Conservation (phyloP, 2,888 invertebrate genomes). For the Pogonocherus hispidulus region DNA sequence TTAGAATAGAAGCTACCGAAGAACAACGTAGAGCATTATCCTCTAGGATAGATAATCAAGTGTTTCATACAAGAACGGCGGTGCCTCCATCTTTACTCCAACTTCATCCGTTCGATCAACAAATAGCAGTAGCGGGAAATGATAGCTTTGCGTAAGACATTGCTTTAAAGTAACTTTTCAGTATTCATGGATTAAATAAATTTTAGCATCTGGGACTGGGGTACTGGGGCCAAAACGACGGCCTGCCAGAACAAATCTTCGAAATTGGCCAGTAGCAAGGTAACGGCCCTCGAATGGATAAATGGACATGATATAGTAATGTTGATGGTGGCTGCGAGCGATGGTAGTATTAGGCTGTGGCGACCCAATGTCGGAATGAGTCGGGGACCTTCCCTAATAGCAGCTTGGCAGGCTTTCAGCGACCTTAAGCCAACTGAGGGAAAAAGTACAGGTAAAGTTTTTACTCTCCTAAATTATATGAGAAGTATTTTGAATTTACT, state of each 20-base stretch:
- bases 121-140: constrained; percentile 88
- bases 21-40: constrained; percentile 74
- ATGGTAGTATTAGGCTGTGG: constrained; percentile 84
- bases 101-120: constrained; percentile 93
- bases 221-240: constrained; percentile 79
- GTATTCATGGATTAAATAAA: neutral
- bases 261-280: constrained; percentile 71
- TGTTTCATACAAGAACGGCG: constrained; percentile 85
- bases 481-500: too few relatives aligned
- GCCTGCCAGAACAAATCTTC: constrained; percentile 73
- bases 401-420: constrained; percentile 89
- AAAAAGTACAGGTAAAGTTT: constrained; percentile 52
- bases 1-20: constrained; percentile 77
- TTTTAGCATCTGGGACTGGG: constrained; percentile 86
- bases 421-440: constrained; percentile 65
- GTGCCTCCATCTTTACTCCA: constrained; percentile 83
- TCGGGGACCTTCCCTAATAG: constrained; percentile 74
- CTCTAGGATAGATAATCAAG: constrained; percentile 83
- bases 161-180: neutral
- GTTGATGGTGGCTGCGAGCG: constrained; percentile 82
- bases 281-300: constrained; percentile 88
- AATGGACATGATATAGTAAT: constrained; percentile 88
- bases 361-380: constrained; percentile 63
- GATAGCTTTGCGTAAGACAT: constrained; percentile 81
- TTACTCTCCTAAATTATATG: too few relatives aligned